Evolutionary conservation across 2,797 vertebrate species (phyloP).

Genomic region (Dendrocincla tyrannina): DNA sequence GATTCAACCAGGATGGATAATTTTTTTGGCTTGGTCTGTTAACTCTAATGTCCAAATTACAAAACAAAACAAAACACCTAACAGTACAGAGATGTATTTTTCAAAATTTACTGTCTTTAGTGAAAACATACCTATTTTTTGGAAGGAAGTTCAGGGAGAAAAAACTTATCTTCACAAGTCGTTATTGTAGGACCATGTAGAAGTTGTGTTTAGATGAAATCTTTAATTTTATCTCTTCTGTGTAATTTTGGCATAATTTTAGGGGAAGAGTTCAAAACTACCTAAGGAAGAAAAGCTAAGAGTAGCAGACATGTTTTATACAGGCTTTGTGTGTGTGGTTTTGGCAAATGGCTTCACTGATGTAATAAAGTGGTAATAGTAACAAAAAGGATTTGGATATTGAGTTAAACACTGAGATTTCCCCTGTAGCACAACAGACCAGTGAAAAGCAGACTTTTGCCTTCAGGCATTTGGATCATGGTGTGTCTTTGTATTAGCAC

Average conservation of each 20-base stretch:
- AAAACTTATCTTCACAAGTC: not conserved
- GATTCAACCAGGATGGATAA: not conserved
- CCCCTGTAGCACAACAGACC: not conserved
- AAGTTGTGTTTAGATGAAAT: not conserved
- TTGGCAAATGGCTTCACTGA: not conserved
- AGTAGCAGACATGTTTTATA: not conserved
- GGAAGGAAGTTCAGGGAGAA: not conserved
- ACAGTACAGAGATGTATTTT: not conserved
- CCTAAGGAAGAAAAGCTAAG: not conserved
- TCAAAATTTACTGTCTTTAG: not conserved
- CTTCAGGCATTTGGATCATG: not conserved
- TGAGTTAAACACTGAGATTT: constrained; percentile 1
- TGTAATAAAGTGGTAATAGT: not conserved
- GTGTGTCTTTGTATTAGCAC: not conserved
- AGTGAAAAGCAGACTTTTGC: not conserved
- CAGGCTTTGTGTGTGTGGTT: not conserved
- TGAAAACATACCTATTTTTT: not conserved
- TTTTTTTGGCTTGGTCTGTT: not conserved
- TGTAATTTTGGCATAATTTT: not conserved
- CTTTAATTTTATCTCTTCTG: not conserved
- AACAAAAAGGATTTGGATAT: not conserved
- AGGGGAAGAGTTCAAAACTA: not conserved
- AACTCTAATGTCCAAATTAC: not conserved
- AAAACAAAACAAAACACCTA: too few relatives aligned
- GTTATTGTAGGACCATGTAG: not conserved